phyloP scores from a whole-genome alignment of 2,797 vertebrate species.

The Hippocampus kuda region DNA sequence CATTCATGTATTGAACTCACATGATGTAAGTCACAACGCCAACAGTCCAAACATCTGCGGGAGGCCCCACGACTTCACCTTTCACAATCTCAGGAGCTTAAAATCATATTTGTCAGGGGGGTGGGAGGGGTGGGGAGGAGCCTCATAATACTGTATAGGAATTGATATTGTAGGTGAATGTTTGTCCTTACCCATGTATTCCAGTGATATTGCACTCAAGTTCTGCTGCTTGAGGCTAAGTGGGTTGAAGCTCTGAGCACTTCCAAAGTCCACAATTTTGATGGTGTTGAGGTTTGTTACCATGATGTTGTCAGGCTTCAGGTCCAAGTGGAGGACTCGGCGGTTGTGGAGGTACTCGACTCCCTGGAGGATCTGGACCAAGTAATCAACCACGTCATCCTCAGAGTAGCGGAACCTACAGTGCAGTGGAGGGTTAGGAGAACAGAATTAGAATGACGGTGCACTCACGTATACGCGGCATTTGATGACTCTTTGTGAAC shows the following conservation, averaged over 20 bases:
- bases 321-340: slow-evolving; percentile 84
- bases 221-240: slow-evolving; percentile 73
- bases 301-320: slow-evolving; percentile 88
- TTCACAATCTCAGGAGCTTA: slow-evolving; percentile 90
- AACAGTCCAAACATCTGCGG: slow-evolving; percentile 85
- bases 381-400: slow-evolving; percentile 82
- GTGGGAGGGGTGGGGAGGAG: too few relatives aligned
- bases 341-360: slow-evolving; percentile 84
- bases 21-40: slow-evolving; percentile 83
- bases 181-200: slow-evolving; percentile 67
- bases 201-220: slow-evolving; percentile 70
- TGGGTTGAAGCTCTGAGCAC: slow-evolving; percentile 85
- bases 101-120: slow-evolving; percentile 1
- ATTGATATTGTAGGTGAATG: background rate
- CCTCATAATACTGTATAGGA: background rate
- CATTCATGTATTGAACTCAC: slow-evolving; percentile 61
- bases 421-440: background rate
- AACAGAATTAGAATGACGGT: background rate
- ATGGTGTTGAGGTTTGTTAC: slow-evolving; percentile 77
- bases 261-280: slow-evolving; percentile 93
- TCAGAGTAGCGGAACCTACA: slow-evolving; percentile 89
- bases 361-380: slow-evolving; percentile 86
- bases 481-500: background rate
- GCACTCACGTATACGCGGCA: background rate
- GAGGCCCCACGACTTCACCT: slow-evolving; percentile 83